Percentiles rank a stretch among this genome's conserved stretches.
These are phyloP conservation scores for Xestobium rufovillosum DNA, from an alignment of 2,888 invertebrate species.

Conservation along the genomic window DNA sequence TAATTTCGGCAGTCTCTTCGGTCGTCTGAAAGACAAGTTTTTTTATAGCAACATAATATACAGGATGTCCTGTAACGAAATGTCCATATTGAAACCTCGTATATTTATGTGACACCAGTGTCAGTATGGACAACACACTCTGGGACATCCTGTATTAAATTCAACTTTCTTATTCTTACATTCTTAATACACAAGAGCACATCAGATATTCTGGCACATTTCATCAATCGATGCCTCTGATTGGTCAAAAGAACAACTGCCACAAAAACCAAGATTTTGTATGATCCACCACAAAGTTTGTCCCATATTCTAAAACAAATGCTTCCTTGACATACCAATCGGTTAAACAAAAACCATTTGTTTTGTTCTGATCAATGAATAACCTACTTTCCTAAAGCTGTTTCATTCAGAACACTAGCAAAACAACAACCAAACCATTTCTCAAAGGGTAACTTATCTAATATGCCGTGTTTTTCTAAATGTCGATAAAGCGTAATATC, in stretches of 20 bases:
- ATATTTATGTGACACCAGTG: no score
- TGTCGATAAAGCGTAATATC: slow-evolving; percentile 65
- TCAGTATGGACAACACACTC: no score
- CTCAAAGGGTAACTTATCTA: slow-evolving; percentile 60
- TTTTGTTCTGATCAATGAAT: slow-evolving; percentile 5
- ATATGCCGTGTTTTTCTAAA: slow-evolving; percentile 55
- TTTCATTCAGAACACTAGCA: slow-evolving; percentile 71
- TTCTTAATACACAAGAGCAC: slow-evolving; percentile 60
- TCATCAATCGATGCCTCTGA: slow-evolving; percentile 57
- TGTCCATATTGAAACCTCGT: no score
- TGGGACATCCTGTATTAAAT: no score
- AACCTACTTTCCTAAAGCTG: slow-evolving; percentile 65
- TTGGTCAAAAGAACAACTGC: slow-evolving; percentile 67
- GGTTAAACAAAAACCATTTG: slow-evolving; percentile 2
- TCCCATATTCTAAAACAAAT: slow-evolving; percentile 71
- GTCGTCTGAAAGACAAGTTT: slow-evolving; percentile 60
- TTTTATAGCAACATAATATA: no score
- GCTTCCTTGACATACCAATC: slow-evolving; percentile 9
- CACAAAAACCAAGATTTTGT: slow-evolving; percentile 72
- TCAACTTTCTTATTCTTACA: slow-evolving; percentile 43
- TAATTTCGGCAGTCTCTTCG: slow-evolving; percentile 72
- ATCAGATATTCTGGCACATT: slow-evolving; percentile 52
- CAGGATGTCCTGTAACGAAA: no score
- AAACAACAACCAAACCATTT: slow-evolving; percentile 80
- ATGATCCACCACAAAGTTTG: slow-evolving; percentile 78